phyloP scores from a whole-genome alignment of 2,113 vertebrate genomes.

The Myotis lucifugus region DNA sequence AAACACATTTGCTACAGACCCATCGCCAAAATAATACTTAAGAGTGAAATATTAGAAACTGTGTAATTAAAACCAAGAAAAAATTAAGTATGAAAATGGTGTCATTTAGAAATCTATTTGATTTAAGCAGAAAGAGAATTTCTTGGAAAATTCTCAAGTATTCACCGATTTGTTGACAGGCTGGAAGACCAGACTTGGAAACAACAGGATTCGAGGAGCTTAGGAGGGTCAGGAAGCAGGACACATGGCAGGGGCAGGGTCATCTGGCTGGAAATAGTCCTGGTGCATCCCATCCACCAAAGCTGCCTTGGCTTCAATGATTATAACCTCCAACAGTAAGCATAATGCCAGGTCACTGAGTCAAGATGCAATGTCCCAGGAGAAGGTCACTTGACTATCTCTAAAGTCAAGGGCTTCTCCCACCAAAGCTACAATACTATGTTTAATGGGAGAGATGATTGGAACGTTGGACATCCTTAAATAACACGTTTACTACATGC shows the following conservation, averaged over 20 bases:
- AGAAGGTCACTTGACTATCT: neutral
- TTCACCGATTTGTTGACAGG: neutral
- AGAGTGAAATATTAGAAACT: neutral
- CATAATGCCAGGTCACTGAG: no score
- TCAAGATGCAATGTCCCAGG: neutral
- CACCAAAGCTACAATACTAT: neutral
- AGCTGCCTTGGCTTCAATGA: neutral
- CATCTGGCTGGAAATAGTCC: neutral
- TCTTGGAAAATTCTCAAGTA: neutral
- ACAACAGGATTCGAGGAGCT: neutral
- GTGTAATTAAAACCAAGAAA: neutral
- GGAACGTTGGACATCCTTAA: neutral
- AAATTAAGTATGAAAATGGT: neutral
- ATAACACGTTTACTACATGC: neutral
- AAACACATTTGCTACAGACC: neutral
- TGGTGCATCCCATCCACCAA: neutral
- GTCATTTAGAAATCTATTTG: neutral
- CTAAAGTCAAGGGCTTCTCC: neutral
- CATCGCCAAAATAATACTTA: neutral
- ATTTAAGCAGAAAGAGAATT: neutral
- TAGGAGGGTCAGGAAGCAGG: neutral
- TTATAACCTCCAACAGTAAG: neutral
- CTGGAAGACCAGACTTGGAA: neutral
- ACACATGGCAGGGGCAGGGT: neutral
- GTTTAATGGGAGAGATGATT: neutral